Conservation (phyloP, 2,888 invertebrate species). For the Sesia bembeciformis region DNA sequence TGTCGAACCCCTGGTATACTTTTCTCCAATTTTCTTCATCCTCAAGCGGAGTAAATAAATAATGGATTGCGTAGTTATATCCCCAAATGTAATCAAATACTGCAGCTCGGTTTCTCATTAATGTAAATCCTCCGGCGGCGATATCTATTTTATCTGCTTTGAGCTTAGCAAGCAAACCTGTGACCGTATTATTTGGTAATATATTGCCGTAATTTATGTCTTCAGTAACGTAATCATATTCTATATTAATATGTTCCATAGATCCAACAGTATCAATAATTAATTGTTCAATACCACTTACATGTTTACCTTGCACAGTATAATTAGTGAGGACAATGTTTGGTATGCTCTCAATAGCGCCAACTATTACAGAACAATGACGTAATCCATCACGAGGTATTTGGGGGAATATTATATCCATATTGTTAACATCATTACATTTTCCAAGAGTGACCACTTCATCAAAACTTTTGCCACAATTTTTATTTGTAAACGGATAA, state of each 20-base stretch:
- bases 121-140: conserved; percentile 5
- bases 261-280: not conserved
- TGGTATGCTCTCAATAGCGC: conserved; percentile 6
- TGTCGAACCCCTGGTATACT: conserved; percentile 6
- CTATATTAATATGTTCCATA: not conserved
- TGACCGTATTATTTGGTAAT: not conserved
- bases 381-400: conserved; percentile 2
- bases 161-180: conserved; percentile 4
- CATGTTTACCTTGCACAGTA: not conserved
- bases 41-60: conserved; percentile 1
- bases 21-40: conserved; percentile 4
- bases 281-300: not conserved
- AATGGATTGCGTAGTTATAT: conserved; percentile 1
- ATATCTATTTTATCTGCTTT: conserved; percentile 6
- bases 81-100: conserved; percentile 6
- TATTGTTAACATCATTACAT: conserved; percentile 3
- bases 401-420: conserved; percentile 1
- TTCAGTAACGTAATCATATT: not conserved
- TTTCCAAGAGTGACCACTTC: conserved; percentile 2
- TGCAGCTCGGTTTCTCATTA: conserved; percentile 5
- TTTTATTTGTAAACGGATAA: conserved; percentile 8
- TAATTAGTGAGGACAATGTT: not conserved
- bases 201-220: not conserved
- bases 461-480: conserved; percentile 8
- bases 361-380: conserved; percentile 6